phyloP scores from a whole-genome alignment of 1,140 invertebrate species.

The Drosophila suzukii region DNA sequence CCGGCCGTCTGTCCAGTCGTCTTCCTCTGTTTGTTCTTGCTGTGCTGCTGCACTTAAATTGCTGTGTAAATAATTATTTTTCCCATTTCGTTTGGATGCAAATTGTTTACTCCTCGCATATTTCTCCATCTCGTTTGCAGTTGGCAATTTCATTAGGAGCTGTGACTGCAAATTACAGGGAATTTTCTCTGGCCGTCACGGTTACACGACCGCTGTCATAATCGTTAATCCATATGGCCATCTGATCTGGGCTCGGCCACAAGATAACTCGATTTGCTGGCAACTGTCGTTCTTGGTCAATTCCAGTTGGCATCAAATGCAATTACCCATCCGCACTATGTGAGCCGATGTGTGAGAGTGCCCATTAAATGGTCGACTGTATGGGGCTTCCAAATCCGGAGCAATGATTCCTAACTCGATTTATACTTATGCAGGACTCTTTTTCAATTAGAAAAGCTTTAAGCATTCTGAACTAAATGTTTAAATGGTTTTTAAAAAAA shows the following conservation, averaged over 20 bases:
- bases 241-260: slow-evolving; percentile 22
- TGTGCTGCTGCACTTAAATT: slow-evolving; percentile 50
- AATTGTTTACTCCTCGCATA: slow-evolving; percentile 58
- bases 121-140: slow-evolving; percentile 9
- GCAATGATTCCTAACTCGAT: neutral
- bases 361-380: neutral
- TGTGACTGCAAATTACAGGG: slow-evolving; percentile 27
- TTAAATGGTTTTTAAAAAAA: too few relatives aligned
- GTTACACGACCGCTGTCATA: slow-evolving; percentile 12
- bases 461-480: too few relatives aligned
- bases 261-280: slow-evolving; percentile 34
- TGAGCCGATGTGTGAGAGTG: neutral
- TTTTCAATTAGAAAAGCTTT: too few relatives aligned
- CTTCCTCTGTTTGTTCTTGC: slow-evolving; percentile 20
- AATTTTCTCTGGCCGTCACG: neutral
- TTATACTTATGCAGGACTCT: too few relatives aligned
- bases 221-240: slow-evolving; percentile 34
- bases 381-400: slow-evolving; percentile 15
- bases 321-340: slow-evolving; percentile 20
- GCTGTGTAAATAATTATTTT: slow-evolving; percentile 58
- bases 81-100: slow-evolving; percentile 55
- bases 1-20: slow-evolving; percentile 3
- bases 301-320: slow-evolving; percentile 41
- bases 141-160: slow-evolving; percentile 28
- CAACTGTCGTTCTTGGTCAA: slow-evolving; percentile 22